These are phyloP conservation scores for Tholera decimalis DNA, from an alignment of 2,888 invertebrate species.

Conservation along the genomic window DNA sequence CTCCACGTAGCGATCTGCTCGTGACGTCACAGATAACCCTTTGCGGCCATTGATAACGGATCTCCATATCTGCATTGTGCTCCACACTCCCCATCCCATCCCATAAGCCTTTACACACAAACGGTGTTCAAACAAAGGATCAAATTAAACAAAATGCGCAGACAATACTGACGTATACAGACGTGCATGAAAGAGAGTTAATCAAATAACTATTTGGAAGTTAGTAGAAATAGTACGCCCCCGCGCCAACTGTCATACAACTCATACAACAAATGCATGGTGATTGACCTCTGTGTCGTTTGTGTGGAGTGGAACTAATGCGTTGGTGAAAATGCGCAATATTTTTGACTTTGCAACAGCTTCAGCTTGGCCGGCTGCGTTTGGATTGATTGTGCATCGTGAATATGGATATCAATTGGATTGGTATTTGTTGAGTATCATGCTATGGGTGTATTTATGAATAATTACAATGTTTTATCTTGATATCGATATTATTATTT, in stretches of 20 bases:
- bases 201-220: constrained; percentile 88
- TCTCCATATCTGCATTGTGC: constrained; percentile 80
- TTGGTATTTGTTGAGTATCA: constrained; percentile 42
- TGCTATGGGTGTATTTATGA: constrained; percentile 13
- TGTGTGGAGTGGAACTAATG: constrained; percentile 79
- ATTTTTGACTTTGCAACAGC: constrained; percentile 66
- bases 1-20: constrained; percentile 80
- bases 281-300: constrained; percentile 82
- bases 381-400: constrained; percentile 39
- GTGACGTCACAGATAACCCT: constrained; percentile 84
- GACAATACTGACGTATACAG: constrained; percentile 78
- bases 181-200: constrained; percentile 89
- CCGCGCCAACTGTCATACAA: constrained; percentile 83
- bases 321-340: constrained; percentile 85
- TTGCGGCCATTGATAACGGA: constrained; percentile 76
- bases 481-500: background rate
- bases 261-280: constrained; percentile 78
- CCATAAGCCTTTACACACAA: constrained; percentile 87
- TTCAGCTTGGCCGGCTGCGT: constrained; percentile 85
- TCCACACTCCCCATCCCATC: constrained; percentile 63
- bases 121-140: constrained; percentile 88
- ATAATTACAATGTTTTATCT: background rate
- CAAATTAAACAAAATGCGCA: constrained; percentile 90
- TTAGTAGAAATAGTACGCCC: constrained; percentile 82
- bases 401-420: constrained; percentile 46